phyloP scores from a whole-genome alignment of 1,140 invertebrate species.

The Drosophila murphyi region DNA sequence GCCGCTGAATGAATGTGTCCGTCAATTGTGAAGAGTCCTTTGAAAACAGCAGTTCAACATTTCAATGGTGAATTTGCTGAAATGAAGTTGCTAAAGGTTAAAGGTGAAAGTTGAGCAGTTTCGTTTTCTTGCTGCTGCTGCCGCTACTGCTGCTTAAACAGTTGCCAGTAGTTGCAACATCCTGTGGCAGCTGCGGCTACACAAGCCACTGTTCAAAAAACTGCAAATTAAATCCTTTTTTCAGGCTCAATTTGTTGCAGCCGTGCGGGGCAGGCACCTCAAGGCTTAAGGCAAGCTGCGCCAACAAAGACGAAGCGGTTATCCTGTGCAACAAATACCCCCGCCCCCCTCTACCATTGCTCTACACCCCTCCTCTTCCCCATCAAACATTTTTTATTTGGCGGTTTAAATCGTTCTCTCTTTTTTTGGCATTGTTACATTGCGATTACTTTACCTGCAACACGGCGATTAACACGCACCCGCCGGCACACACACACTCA shows the following conservation, averaged over 20 bases:
- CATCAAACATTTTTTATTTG: conserved; percentile 20
- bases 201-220: conserved; percentile 50
- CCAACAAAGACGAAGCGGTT: conserved; percentile 46
- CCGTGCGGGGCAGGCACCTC: background rate
- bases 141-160: background rate
- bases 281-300: conserved; percentile 55
- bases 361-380: background rate
- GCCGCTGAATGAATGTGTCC: conserved; percentile 34
- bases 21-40: conserved; percentile 29
- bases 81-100: conserved; percentile 28
- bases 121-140: background rate
- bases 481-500: conserved; percentile 18
- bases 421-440: conserved; percentile 51
- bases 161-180: conserved; percentile 26
- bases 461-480: conserved; percentile 58
- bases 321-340: conserved; percentile 25
- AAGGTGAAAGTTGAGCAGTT: conserved; percentile 30
- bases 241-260: conserved; percentile 56
- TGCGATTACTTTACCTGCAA: conserved; percentile 61
- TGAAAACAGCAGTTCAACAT: conserved; percentile 16
- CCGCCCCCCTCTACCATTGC: background rate
- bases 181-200: conserved; percentile 29
- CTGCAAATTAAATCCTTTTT: conserved; percentile 55
- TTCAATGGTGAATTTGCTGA: conserved; percentile 14
- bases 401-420: conserved; percentile 34